Conservation (phyloP, 2,797 vertebrate species). For the Dicrostonyx torquatus region DNA sequence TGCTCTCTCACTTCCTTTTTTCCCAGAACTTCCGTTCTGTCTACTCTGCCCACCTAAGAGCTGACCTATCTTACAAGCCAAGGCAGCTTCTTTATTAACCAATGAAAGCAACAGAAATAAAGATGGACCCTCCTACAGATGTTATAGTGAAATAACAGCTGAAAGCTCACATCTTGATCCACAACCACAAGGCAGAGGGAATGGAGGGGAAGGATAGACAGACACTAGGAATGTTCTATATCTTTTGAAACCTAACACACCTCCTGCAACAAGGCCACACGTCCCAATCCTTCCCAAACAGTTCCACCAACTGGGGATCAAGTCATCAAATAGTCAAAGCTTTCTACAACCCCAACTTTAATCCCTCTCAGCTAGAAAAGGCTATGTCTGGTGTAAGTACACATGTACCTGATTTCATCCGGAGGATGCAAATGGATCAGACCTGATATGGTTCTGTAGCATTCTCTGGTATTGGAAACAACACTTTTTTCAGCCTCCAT, state of each 20-base stretch:
- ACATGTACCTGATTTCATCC: not conserved
- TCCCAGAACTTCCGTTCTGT: too few species aligned
- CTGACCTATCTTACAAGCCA: too few species aligned
- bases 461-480: conserved; percentile 4
- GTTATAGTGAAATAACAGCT: too few species aligned
- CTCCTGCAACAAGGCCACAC: not conserved
- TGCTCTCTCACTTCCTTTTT: too few species aligned
- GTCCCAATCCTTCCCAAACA: not conserved
- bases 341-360: not conserved
- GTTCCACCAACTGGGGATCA: not conserved
- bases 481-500: not conserved
- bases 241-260: not conserved
- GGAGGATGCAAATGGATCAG: not conserved
- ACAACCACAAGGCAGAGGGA: too few species aligned
- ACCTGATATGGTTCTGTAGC: not conserved
- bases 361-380: not conserved
- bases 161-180: not conserved
- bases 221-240: too few species aligned
- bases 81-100: too few species aligned
- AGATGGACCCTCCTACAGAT: too few species aligned
- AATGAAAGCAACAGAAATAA: too few species aligned
- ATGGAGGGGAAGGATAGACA: not conserved
- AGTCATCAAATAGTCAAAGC: not conserved
- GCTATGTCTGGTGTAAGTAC: not conserved
- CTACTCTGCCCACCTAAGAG: too few species aligned